phyloP scores from a whole-genome alignment of 2,888 invertebrate species.

The Melieria picta region DNA sequence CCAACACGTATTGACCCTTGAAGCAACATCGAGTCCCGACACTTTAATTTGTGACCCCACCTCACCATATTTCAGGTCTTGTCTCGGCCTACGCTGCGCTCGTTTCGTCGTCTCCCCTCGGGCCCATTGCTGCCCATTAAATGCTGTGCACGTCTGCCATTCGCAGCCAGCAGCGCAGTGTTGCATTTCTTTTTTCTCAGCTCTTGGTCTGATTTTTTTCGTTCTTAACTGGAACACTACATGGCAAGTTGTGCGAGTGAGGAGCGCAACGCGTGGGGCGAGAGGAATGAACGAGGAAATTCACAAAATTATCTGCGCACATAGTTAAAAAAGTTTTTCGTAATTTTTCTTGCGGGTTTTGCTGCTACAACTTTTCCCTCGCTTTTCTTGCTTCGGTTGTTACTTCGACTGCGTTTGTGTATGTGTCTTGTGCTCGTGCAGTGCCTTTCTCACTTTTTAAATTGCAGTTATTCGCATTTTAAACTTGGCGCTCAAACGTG shows the following conservation, averaged over 20 bases:
- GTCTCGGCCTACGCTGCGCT: not conserved
- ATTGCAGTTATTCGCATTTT: no score
- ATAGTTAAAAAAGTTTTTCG: conserved; percentile 36
- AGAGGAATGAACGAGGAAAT: conserved; percentile 7
- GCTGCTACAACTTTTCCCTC: conserved; percentile 5
- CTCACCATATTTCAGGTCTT: not conserved
- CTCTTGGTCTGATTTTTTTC: not conserved
- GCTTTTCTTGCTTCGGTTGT: not conserved
- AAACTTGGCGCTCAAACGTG: no score
- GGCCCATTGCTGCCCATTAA: no score
- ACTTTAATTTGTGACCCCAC: not conserved
- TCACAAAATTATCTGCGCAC: conserved; percentile 35
- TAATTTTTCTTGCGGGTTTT: conserved; percentile 37
- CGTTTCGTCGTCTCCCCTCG: not conserved
- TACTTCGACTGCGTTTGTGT: not conserved
- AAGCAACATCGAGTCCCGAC: not conserved
- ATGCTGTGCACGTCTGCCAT: no score
- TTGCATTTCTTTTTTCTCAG: not conserved
- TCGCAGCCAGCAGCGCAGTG: not conserved
- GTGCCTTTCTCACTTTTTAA: no score
- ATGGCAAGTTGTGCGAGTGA: not conserved
- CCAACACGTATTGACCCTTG: not conserved
- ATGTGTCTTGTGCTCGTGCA: not conserved
- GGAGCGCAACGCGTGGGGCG: no score
- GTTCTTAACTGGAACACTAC: conserved; percentile 3